These are phyloP conservation scores for Atlantisia rogersi DNA, from an alignment of 2,113 vertebrate species.

Conservation along the genomic window DNA sequence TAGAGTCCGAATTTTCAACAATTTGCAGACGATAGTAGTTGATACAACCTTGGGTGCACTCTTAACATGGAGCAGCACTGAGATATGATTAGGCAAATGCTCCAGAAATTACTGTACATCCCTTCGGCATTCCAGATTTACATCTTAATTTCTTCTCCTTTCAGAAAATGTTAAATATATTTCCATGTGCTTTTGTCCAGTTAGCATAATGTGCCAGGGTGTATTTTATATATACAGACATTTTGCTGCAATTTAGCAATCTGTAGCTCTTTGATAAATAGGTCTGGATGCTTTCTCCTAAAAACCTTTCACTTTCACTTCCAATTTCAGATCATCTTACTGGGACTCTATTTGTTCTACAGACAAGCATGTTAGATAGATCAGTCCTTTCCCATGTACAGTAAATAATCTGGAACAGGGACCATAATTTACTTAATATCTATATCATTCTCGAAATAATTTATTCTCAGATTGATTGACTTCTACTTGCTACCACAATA, in stretches of 20 bases:
- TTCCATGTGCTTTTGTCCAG: not conserved
- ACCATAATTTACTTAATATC: not conserved
- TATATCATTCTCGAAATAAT: not conserved
- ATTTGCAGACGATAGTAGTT: not conserved
- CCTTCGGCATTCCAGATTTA: not conserved
- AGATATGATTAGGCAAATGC: not conserved
- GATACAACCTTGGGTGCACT: not conserved
- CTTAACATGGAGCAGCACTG: not conserved
- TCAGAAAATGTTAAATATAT: not conserved
- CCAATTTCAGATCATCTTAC: not conserved
- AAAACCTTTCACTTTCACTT: constrained; percentile 14
- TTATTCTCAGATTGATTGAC: not conserved
- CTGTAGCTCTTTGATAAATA: not conserved
- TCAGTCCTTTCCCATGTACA: not conserved
- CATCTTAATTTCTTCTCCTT: not conserved
- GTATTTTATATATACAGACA: not conserved
- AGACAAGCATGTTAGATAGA: not conserved
- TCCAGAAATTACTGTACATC: not conserved
- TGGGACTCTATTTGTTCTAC: not conserved
- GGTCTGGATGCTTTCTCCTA: not conserved
- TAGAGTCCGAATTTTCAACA: not conserved
- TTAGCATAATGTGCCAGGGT: not conserved
- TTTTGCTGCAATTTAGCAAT: not conserved
- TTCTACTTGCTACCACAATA: not conserved
- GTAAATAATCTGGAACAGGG: not conserved